Evolutionary conservation across 2,797 vertebrate genomes (phyloP), one percentile per base, ranked within the genome.

Genomic region (Nasua narica): DNA sequence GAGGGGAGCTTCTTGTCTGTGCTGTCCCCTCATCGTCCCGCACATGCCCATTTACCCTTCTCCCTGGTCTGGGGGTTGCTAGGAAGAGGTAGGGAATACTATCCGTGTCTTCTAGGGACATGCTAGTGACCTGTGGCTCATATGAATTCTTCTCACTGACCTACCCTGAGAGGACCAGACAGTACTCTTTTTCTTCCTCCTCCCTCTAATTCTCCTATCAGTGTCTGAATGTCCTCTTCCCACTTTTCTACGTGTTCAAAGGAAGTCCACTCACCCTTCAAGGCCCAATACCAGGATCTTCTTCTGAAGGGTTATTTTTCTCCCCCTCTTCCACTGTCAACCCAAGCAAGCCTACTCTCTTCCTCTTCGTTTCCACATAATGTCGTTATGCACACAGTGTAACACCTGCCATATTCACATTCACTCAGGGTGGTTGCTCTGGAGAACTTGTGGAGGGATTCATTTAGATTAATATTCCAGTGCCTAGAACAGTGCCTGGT

Each of bases 401-500:
- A 23, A 54, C 13, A 32, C 21, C 29, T 58, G 8, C 70, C 60
- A 52, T 1, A 3, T 40, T 60, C 19, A 13, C 16, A 46, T 46
- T 74, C 72, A 19, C 6, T 79, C 37, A 23, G 6, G 4, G 56
- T 62, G 19, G 2, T 12, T 85, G 32, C 32, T 58, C 21, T 43
- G 60, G 52, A 27, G 65, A 60, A 29, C 18, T 67, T n/a, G 76
- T 50, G 5, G 21, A 78, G n/a, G 5, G 8, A 14, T 67, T 92
- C 13, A 1, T 87, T 83, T 56, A 32, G 19, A 29, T 83, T 25
- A 29, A 37, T 21, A 3, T 40, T 52, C 29, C 27, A 32, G 72
- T 54, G 56, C 37, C 78, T 67, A 91, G 70, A 37, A 67, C 10
- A n/a, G 87, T 35, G 81, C 43, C 58, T 88, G 19, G 12, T 77